These are phyloP conservation scores for Temnothorax ravouxi DNA, from an alignment of 2,888 invertebrate species.

Conservation along the genomic window DNA sequence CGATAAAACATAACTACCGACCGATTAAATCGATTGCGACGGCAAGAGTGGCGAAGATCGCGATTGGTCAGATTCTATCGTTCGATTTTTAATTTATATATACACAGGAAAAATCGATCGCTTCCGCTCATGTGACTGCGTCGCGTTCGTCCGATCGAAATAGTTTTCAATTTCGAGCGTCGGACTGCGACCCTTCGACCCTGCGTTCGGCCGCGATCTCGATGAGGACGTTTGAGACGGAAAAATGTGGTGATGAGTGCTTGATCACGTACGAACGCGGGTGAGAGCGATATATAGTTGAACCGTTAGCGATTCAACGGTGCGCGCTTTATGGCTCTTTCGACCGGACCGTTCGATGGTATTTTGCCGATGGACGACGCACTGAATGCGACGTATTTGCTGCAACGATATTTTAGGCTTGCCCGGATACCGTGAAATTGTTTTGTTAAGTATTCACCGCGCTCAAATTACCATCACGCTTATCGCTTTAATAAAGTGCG, in stretches of 20 bases:
- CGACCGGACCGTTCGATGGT: constrained; percentile 34
- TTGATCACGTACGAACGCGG: constrained; percentile 40
- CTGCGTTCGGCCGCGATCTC: constrained; percentile 39
- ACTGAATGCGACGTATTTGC: constrained; percentile 16
- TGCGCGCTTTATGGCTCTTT: constrained; percentile 50
- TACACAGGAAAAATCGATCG: constrained; percentile 60
- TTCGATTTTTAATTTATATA: constrained; percentile 77
- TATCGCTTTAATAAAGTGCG: constrained; percentile 50
- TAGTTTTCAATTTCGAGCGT: constrained; percentile 50
- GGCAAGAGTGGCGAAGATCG: constrained; percentile 62
- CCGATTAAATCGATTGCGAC: constrained; percentile 73
- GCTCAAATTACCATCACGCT: constrained; percentile 31
- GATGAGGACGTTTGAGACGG: constrained; percentile 57
- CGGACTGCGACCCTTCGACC: constrained; percentile 23
- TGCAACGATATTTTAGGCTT: constrained; percentile 39
- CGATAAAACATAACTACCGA: constrained; percentile 74
- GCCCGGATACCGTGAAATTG: constrained; percentile 29
- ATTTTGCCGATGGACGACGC: constrained; percentile 38
- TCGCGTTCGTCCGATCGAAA: constrained; percentile 32
- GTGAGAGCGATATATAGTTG: constrained; percentile 41
- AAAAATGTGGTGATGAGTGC: constrained; percentile 56
- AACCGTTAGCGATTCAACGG: constrained; percentile 49
- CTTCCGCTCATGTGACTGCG: constrained; percentile 51
- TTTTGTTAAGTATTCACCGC: constrained; percentile 52
- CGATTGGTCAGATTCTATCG: constrained; percentile 65